These are phyloP conservation scores for Allygus modestus DNA, from an alignment of 2,888 invertebrate species.

Conservation along the genomic window DNA sequence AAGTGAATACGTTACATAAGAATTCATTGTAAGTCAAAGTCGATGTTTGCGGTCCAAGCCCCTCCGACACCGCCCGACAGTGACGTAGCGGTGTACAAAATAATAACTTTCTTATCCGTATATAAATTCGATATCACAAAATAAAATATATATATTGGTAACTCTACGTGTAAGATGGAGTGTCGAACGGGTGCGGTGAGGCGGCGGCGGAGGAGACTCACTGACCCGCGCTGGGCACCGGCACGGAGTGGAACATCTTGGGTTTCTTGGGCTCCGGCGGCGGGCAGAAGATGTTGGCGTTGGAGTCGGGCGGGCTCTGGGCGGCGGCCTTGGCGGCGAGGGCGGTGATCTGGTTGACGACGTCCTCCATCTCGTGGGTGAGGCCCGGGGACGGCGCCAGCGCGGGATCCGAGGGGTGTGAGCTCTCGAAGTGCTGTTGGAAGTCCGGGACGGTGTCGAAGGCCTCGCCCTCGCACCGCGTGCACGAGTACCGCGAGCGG, in stretches of 20 bases:
- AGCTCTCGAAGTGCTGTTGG: conserved; percentile 68
- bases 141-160: conserved; percentile 61
- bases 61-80: conserved; percentile 16
- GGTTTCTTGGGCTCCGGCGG: conserved; percentile 64
- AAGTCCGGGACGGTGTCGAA: conserved; percentile 67
- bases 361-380: conserved; percentile 89
- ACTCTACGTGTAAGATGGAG: conserved; percentile 50
- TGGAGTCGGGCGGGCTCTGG: conserved; percentile 79
- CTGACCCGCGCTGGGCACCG: conserved; percentile 69
- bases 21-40: conserved; percentile 38
- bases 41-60: conserved; percentile 25
- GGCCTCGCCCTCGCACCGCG: conserved; percentile 73
- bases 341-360: conserved; percentile 88
- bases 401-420: conserved; percentile 71
- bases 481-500: conserved; percentile 70
- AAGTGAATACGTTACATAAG: conserved; percentile 2
- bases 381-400: conserved; percentile 79
- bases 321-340: conserved; percentile 87
- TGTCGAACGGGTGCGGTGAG: conserved; percentile 6
- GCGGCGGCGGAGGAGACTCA: conserved; percentile 50
- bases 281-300: conserved; percentile 74
- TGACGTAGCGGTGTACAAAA: conserved; percentile 51
- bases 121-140: conserved; percentile 62
- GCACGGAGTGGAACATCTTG: conserved; percentile 65
- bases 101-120: conserved; percentile 52